phyloP scores from a whole-genome alignment of 1,140 invertebrate genomes.

The Pseudoatta argentina region DNA sequence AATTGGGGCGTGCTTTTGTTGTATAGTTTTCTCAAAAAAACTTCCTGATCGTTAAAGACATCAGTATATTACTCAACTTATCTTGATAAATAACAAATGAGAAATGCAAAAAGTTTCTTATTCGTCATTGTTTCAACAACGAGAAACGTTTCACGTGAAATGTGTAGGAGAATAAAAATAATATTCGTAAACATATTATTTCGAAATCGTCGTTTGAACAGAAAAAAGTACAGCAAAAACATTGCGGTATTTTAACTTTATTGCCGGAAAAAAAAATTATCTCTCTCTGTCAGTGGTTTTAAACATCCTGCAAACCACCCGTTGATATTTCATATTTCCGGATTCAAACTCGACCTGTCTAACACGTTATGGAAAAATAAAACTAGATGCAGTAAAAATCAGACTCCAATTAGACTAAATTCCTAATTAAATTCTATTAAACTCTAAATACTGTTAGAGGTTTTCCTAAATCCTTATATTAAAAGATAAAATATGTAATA shows the following conservation, averaged over 20 bases:
- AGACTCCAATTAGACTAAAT: not conserved
- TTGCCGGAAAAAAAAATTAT: slow-evolving; percentile 27
- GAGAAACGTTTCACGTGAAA: not conserved
- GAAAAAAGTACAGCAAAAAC: not conserved
- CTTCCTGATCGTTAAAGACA: not conserved
- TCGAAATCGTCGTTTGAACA: not conserved
- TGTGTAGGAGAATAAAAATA: not conserved
- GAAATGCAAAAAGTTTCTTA: not conserved
- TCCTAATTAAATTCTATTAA: not conserved
- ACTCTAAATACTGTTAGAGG: not conserved
- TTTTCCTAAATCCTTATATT: not conserved
- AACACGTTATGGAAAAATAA: not conserved
- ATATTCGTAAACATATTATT: not conserved
- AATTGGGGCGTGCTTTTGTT: not conserved
- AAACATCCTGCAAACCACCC: not conserved
- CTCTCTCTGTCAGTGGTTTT: slow-evolving; percentile 15
- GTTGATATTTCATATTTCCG: not conserved
- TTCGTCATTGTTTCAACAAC: not conserved
- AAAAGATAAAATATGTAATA: not conserved
- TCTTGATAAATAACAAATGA: not conserved
- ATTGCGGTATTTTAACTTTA: not conserved
- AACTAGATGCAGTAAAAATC: not conserved
- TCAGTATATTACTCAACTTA: not conserved
- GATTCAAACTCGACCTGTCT: not conserved
- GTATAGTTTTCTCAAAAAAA: not conserved